These are phyloP conservation scores for Yponomeuta cagnagella DNA, from an alignment of 2,888 invertebrate species.

Conservation along the genomic window DNA sequence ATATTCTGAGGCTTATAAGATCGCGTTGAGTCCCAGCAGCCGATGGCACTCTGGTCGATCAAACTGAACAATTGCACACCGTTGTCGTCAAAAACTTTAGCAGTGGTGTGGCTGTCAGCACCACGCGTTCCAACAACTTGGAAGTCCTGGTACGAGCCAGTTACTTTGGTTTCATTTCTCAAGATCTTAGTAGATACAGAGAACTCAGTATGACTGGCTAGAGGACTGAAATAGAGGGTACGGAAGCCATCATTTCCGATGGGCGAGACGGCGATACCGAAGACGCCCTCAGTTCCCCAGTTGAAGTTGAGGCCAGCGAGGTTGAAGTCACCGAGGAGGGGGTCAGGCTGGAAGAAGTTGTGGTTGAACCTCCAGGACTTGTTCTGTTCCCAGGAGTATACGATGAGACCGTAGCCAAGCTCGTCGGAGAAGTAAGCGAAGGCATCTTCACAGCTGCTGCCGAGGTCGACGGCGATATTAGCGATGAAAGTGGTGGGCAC, in stretches of 20 bases:
- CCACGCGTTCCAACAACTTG: conserved; percentile 80
- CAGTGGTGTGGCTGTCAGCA: conserved; percentile 80
- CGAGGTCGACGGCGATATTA: conserved; percentile 89
- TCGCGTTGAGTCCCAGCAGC: conserved; percentile 85
- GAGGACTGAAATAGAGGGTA: conserved; percentile 85
- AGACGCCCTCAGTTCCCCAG: conserved; percentile 89
- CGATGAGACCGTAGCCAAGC: conserved; percentile 86
- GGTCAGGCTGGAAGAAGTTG: conserved; percentile 88
- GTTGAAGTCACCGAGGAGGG: conserved; percentile 85
- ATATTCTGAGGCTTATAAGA: conserved; percentile 80
- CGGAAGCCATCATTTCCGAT: conserved; percentile 80
- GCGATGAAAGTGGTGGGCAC: conserved; percentile 88
- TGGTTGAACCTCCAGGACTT: conserved; percentile 88
- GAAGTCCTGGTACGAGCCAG: conserved; percentile 83
- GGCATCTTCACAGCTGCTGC: conserved; percentile 83
- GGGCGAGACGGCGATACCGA: conserved; percentile 85
- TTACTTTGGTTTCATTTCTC: conserved; percentile 79
- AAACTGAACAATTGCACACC: conserved; percentile 86
- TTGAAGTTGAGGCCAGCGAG: conserved; percentile 89
- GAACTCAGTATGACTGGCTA: conserved; percentile 87
- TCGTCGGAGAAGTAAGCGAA: conserved; percentile 89
- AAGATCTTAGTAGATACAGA: conserved; percentile 85
- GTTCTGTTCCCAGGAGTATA: conserved; percentile 85
- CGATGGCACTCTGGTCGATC: conserved; percentile 87
- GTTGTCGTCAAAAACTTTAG: conserved; percentile 83